Base-by-base conservation (phyloP, 1,140 invertebrate genomes). In the Patella vulgata region DNA sequence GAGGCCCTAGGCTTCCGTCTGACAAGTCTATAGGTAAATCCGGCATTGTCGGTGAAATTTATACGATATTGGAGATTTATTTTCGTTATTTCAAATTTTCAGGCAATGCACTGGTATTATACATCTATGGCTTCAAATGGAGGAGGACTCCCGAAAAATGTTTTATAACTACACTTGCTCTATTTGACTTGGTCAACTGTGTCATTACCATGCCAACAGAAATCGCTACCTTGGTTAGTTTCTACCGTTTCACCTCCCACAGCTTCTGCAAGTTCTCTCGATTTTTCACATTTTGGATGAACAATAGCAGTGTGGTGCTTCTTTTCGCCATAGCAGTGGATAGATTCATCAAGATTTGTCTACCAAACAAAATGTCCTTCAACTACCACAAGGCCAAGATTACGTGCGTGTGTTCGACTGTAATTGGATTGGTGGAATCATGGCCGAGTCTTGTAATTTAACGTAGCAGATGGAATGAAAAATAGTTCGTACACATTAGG, bases 241-340 rank as follows among this genome's bases (percentile, higher is more conserved):
- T 74, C 11, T 56, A 71, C n/a, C 67, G 59, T 2, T 79, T 76
- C 50, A 64, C 66, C 19, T 66, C 73, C 2, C 62, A 71, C 11
- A 46, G 53, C 21, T 66, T 71, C 44, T 80, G 78, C 48, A 80
- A 79, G 51, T 44, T 72, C 4, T 60, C 66, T 14, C 36, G 74
- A n/a, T 76, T 75, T 46, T 54, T 76, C 5, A 65, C 69, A 31
- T 79, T 70, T 61, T 73, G 70, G 23, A 65, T 73, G 14, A 70
- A 64, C 28, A 61, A 71, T 17, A 66, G 68, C 1, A 70, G 66
- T 12, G 70, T 69, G 14, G 28, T 74, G 6, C 56, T 76, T 12
- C 47, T 80, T 1, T 65, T 80, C 6, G 55, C 72, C 30, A 79
- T 80, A 39, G 72, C 76, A 28, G 56, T 74, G 27, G 78, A 80